Base-by-base conservation (phyloP, 2,888 invertebrate species). In the Tupiocoris notatus region DNA sequence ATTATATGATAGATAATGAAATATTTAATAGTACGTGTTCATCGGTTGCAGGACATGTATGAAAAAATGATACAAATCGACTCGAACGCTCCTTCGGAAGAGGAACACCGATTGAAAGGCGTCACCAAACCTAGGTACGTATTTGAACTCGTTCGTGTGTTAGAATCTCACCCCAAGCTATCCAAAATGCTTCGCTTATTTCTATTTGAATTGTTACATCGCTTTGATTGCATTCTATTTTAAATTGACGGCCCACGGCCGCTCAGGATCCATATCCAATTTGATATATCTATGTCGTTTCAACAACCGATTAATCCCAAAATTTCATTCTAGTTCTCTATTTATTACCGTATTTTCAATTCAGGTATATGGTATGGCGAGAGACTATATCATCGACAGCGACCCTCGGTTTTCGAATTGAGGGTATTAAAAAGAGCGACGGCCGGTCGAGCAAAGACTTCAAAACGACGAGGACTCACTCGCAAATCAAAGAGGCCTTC, bases 351-450 rank as follows among this genome's bases (percentile, higher is more conserved):
- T n/a, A n/a, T n/a, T n/a, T n/a, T n/a, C n/a, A n/a, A n/a, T 64
- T 61, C 76, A 82, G 82, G 79, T 82, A 82, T 58, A 82, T 82
- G 82, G 89, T 96, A 62, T 97, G 96, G 95, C 87, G 98, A 75
- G 98, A 98, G 85, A 95, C 96, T 9, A 96, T 97, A 81, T 97
- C 97, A 71, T 97, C 97, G 58, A 97, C 98, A n/a, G 92, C 97
- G 0, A 94, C 94, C 0, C 88, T 98, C 66, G 98, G 98, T 75
- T 98, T 98, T 86, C 89, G 98, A 81, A 95, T 99, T 83, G 98
- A 98, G 85, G 98, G 97, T 20, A 93, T 94, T 79, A 91, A 93
- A 83, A 92, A 92, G 82, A 91, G 92, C 78, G 94, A 95, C 82
- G 96, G 95, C 56, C 92, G 92, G 77, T 95, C 95, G 80, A 92